phyloP scores from a whole-genome alignment of 2,888 invertebrate species.

The Idaea straminata region DNA sequence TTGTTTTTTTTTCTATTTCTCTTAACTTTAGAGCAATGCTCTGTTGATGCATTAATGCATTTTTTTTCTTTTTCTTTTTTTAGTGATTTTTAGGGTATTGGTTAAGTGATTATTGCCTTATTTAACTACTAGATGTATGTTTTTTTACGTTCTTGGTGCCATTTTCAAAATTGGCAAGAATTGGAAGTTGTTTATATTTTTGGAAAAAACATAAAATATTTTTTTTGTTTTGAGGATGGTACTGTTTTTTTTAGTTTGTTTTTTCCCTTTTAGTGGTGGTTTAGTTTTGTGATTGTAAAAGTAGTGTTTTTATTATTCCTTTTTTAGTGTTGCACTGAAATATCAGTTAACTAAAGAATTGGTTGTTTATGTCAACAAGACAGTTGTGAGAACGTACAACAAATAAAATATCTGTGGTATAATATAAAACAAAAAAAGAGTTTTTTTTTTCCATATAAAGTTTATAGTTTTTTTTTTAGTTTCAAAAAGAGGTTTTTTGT shows the following conservation, averaged over 20 bases:
- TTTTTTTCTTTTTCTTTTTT: constrained; percentile 44
- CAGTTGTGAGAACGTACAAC: constrained; percentile 75
- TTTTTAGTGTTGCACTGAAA: constrained; percentile 19
- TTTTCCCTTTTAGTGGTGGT: constrained; percentile 44
- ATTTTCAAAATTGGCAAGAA: constrained; percentile 48
- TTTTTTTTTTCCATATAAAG: constrained; percentile 43
- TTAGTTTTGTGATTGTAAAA: constrained; percentile 48
- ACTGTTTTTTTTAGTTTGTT: constrained; percentile 31
- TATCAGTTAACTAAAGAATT: constrained; percentile 30
- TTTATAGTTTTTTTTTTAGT: not conserved
- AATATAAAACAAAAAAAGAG: constrained; percentile 58
- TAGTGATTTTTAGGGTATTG: constrained; percentile 60
- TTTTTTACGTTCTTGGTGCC: constrained; percentile 52
- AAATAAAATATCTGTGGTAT: constrained; percentile 69
- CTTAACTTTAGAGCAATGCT: constrained; percentile 43
- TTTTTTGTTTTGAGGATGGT: constrained; percentile 50
- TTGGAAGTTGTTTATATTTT: not conserved
- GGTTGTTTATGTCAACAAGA: constrained; percentile 60
- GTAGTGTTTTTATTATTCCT: constrained; percentile 35
- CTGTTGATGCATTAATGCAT: constrained; percentile 58
- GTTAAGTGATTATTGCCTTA: constrained; percentile 74
- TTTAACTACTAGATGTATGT: constrained; percentile 62
- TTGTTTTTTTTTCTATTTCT: constrained; percentile 41
- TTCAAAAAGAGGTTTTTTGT: not conserved
- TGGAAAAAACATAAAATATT: not conserved